Conservation (phyloP, 2,113 vertebrate species). For the Strix aluco region DNA sequence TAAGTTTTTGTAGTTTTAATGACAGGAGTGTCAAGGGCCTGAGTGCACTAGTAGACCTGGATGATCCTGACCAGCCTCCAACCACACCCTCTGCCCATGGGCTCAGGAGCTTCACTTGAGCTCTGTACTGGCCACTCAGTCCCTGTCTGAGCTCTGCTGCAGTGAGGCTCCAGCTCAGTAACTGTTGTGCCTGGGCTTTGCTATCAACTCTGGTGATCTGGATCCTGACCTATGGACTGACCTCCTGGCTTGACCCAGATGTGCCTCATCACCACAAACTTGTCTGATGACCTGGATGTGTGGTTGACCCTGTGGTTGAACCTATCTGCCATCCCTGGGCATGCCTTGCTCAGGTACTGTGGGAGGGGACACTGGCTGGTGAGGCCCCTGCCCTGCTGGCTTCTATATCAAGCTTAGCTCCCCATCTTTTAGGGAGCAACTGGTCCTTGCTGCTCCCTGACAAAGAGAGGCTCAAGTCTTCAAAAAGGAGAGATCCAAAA, state of each 20-base stretch:
- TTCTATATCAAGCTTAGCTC: neutral
- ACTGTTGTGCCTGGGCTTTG: neutral
- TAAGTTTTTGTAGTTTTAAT: neutral
- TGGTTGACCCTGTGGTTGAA: neutral
- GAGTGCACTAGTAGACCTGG: neutral
- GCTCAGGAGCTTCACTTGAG: neutral
- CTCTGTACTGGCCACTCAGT: neutral
- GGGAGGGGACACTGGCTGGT: neutral
- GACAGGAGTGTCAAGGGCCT: neutral
- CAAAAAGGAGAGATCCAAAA: neutral
- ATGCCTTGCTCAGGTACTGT: neutral
- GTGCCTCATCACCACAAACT: neutral
- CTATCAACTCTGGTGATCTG: neutral
- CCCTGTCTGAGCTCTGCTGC: neutral
- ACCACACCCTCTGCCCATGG: neutral
- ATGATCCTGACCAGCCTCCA: neutral
- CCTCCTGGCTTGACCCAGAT: neutral
- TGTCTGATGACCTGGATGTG: neutral
- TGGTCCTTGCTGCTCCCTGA: neutral
- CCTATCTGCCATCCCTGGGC: neutral
- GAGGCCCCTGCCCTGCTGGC: too few species aligned
- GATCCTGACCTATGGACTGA: too few species aligned
- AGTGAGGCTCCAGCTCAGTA: neutral
- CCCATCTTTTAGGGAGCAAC: neutral
- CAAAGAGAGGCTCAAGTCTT: neutral